phyloP scores from a whole-genome alignment of 2,797 vertebrate species.

The Manis crassicaudata region DNA sequence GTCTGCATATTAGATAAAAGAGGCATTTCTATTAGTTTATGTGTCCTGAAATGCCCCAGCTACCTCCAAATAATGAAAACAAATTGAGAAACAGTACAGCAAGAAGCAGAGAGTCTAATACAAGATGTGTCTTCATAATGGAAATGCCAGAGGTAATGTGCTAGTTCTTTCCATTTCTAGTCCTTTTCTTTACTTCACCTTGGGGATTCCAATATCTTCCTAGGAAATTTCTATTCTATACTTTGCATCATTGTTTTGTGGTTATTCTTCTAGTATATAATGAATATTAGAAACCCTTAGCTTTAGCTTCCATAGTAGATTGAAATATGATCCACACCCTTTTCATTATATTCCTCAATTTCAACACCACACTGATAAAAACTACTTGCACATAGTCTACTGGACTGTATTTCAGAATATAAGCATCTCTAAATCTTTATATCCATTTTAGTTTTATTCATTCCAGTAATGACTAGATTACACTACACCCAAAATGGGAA shows the following conservation, averaged over 20 bases:
- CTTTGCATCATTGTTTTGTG: not conserved
- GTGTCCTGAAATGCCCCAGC: not conserved
- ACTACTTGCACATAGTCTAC: not conserved
- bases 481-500: not conserved
- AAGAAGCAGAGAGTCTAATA: not conserved
- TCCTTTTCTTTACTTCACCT: not conserved
- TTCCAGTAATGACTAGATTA: not conserved
- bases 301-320: not conserved
- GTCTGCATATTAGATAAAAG: not conserved
- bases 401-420: not conserved
- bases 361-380: not conserved
- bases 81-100: not conserved
- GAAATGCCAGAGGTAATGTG: not conserved
- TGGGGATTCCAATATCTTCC: not conserved
- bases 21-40: not conserved
- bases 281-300: not conserved
- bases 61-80: not conserved
- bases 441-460: not conserved
- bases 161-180: not conserved
- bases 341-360: not conserved
- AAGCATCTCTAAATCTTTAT: not conserved
- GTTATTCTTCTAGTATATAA: not conserved
- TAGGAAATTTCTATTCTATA: not conserved
- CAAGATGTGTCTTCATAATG: not conserved
- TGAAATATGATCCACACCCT: not conserved